Base-by-base conservation (phyloP, 2,888 invertebrate genomes). In the Seladonia tumulorum region DNA sequence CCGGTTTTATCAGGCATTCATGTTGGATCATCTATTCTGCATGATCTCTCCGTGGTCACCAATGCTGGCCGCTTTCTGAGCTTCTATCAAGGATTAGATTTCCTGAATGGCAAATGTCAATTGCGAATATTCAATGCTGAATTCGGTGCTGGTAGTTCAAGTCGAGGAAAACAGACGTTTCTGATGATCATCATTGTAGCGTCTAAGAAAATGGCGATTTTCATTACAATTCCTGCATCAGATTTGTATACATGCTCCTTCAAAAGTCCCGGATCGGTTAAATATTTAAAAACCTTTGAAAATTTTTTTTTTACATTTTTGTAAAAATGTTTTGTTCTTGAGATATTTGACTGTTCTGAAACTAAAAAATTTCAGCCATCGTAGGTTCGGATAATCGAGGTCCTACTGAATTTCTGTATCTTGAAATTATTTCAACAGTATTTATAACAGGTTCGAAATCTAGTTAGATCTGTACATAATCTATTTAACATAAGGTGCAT, bases 1-100 rank as follows among this genome's bases (percentile, higher is more conserved):
- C 74, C 74, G 66, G 74, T 66, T 76, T 68, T 25, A 76, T 68
- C 66, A 16, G 39, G 45, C 49, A 39, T 42, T 66, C 66, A n/a
- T 49, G 49, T 63, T 25, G 76, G 73, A 60, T 60, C 25, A 75
- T 78, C n/a, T 60, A 60, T 39, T 42, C 60, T 25, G 42, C 25
- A 25, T 60, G 57, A 75, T 60, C 57, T 75, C n/a, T 68, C 35
- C 7, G 45, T 45, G 10, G 66, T 76, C 47, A 25, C 66, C 35
- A 16, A 29, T 29, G 63, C 63, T 45, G 45, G 66, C 47, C 45
- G 14, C 22, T 49, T 47, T 14, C 47, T 14, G 35, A 66, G 25
- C 16, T 35, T 25, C 45, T 25, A 71, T 71, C 45, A 25, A 47
- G 22, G 7, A 47, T 25, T 45, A 25, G 29, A 63, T 63, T 29